Conservation (phyloP, 2,888 invertebrate species). For the Protula sp. region DNA sequence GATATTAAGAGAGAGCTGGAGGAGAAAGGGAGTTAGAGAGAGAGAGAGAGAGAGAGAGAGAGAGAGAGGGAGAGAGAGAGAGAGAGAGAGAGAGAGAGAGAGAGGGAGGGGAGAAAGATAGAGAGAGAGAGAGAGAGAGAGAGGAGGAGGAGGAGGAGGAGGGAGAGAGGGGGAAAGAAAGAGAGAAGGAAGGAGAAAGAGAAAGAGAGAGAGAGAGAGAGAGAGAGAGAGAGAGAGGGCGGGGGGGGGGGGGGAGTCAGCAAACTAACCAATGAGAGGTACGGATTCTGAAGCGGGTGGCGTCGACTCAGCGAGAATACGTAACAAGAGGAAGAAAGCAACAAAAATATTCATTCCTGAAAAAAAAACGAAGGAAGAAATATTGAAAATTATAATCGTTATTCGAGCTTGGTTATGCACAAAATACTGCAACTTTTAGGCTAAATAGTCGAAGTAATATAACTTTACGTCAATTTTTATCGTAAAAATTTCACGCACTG, state of each 20-base stretch:
- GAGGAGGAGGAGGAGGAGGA: too few relatives aligned
- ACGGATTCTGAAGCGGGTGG: slow-evolving; percentile 31
- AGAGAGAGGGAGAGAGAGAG: slow-evolving; percentile 17
- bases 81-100: too few relatives aligned
- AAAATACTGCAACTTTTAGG: too few relatives aligned
- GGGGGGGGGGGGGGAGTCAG: too few relatives aligned
- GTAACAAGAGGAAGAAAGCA: slow-evolving; percentile 32
- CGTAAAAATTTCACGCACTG: too few relatives aligned
- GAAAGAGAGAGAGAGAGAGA: slow-evolving; percentile 8
- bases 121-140: too few relatives aligned
- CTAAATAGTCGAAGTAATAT: too few relatives aligned
- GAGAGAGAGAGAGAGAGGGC: slow-evolving; percentile 3
- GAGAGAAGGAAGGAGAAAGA: slow-evolving; percentile 1
- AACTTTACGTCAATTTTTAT: too few relatives aligned
- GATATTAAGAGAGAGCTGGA: slow-evolving; percentile 6
- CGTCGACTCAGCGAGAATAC: slow-evolving; percentile 31
- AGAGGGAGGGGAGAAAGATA: too few relatives aligned
- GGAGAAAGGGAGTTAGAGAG: slow-evolving; percentile 11
- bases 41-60: slow-evolving; percentile 13
- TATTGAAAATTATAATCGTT: too few relatives aligned
- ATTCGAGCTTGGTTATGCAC: too few relatives aligned
- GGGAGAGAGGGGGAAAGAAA: too few relatives aligned
- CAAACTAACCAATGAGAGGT: slow-evolving; percentile 33
- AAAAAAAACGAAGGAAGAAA: background rate
- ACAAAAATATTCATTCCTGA: slow-evolving; percentile 35